Conservation (phyloP, 37 sponge, comb jelly and placozoan species). For the Tethya wilhelma region DNA sequence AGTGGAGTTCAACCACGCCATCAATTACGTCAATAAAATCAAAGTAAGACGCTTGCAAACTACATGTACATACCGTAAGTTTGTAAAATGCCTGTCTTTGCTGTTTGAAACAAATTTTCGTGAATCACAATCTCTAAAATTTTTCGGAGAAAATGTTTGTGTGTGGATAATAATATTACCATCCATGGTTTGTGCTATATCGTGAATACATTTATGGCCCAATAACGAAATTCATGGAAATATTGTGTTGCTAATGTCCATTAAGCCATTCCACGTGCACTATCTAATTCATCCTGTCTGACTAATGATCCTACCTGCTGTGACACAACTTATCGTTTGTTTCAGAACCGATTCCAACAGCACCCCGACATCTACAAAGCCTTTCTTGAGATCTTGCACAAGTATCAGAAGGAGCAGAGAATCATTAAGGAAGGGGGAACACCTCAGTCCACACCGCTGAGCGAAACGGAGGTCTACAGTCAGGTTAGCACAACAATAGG, state of each 20-base stretch:
- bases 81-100: no score
- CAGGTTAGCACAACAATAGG: no score
- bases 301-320: not conserved
- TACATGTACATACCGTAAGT: no score
- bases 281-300: not conserved
- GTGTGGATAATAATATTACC: no score
- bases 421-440: constrained; percentile 31
- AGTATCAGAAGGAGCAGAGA: constrained; percentile 94
- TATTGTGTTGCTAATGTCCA: no score
- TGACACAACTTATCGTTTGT: not conserved
- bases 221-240: no score
- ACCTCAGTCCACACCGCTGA: constrained; percentile 32
- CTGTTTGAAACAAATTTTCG: no score
- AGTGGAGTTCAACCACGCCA: constrained; percentile 97
- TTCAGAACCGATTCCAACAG: constrained; percentile 89
- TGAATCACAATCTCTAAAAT: no score
- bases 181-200: no score
- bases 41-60: no score
- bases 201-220: not conserved
- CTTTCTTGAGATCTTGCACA: constrained; percentile 96
- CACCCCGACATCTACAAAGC: constrained; percentile 95
- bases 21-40: constrained; percentile 98
- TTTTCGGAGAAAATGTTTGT: not conserved
- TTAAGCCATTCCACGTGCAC: not conserved
- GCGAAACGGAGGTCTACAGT: constrained; percentile 83